Evolutionary conservation across 2,797 vertebrate species (phyloP).

Genomic region (Anguilla anguilla): DNA sequence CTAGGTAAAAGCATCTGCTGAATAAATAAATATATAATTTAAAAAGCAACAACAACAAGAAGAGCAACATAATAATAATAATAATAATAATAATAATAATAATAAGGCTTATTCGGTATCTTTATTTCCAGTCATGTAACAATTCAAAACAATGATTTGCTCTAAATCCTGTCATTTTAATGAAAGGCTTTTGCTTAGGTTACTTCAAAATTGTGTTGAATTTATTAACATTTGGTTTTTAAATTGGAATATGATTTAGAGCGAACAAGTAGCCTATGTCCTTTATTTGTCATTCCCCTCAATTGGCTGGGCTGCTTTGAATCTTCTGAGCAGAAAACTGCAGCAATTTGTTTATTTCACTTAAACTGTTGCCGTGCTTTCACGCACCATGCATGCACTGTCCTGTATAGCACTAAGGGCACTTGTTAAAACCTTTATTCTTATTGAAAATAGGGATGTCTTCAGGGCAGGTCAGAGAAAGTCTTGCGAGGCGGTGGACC

Average conservation of each 20-base stretch:
- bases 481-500: slow-evolving; percentile 73
- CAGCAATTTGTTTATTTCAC: background rate
- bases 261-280: background rate
- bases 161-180: too few species aligned
- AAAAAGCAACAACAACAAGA: too few species aligned
- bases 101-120: background rate
- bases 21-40: background rate
- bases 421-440: background rate
- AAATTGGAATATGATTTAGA: background rate
- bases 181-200: background rate
- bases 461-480: slow-evolving; percentile 77
- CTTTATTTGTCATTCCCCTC: background rate
- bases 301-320: background rate
- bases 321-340: background rate
- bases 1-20: background rate
- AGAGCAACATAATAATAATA: background rate
- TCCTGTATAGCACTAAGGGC: background rate
- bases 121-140: background rate
- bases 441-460: background rate
- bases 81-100: background rate
- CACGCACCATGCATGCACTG: background rate
- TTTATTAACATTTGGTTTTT: background rate
- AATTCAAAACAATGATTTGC: background rate
- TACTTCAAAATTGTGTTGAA: background rate
- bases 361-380: background rate